A percentile compares a stretch with the other conserved stretches of the same genome.
Conservation (phyloP, 1,140 invertebrate species). For the Rhopalosiphum maidis region DNA sequence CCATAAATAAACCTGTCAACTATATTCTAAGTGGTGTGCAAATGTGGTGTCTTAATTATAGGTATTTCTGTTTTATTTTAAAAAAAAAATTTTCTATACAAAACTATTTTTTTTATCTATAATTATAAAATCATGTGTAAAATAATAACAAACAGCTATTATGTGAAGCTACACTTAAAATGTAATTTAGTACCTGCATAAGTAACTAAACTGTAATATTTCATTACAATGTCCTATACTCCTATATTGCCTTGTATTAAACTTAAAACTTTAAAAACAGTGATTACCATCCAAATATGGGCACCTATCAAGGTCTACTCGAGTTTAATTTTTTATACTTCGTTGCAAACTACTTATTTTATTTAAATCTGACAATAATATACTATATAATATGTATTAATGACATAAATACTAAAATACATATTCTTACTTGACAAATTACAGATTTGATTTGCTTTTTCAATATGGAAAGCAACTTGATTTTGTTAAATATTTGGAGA, state of each 20-base stretch:
- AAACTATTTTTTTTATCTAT: background rate
- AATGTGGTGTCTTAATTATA: no score
- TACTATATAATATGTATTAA: background rate
- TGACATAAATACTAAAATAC: background rate
- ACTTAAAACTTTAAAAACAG: no score
- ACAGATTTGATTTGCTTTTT: conserved; percentile 31
- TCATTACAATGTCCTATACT: no score
- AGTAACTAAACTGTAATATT: no score
- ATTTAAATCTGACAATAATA: background rate
- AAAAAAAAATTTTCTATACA: background rate
- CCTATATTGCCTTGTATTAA: no score
- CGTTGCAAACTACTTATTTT: no score
- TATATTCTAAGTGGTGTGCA: no score
- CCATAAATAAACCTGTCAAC: no score
- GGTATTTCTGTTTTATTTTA: background rate
- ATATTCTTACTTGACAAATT: conserved; percentile 31
- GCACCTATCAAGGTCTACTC: no score
- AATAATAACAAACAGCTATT: background rate
- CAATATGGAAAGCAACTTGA: conserved; percentile 36
- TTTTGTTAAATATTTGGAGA: background rate
- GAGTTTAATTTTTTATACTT: no score
- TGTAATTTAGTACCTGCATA: no score
- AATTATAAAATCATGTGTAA: background rate
- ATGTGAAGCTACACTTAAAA: background rate
- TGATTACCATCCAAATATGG: no score